phyloP scores from a whole-genome alignment of 2,888 invertebrate species.

The Drosophila paramelanica region DNA sequence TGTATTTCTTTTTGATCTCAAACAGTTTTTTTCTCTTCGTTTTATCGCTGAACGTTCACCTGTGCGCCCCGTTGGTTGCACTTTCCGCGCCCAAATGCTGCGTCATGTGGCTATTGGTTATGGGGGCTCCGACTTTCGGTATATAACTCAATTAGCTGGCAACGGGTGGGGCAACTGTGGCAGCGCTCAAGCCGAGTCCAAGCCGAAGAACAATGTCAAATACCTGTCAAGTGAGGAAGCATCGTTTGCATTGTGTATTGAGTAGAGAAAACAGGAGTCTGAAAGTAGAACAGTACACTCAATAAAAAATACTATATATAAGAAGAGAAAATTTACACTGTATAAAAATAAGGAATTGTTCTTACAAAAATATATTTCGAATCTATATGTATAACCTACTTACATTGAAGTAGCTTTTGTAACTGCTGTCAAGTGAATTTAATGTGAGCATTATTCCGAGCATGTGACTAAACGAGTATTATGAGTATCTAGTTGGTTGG shows the following conservation, averaged over 20 bases:
- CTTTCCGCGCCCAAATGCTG: constrained; percentile 42
- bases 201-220: constrained; percentile 21
- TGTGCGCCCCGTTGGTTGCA: constrained; percentile 47
- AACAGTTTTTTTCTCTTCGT: constrained; percentile 28
- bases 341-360: too few relatives aligned
- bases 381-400: too few relatives aligned
- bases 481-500: not conserved
- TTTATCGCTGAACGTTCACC: constrained; percentile 39
- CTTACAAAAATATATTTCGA: too few relatives aligned
- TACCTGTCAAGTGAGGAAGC: constrained; percentile 18
- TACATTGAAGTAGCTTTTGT: not conserved
- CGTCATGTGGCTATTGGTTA: constrained; percentile 62
- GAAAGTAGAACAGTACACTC: too few relatives aligned
- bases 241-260: constrained; percentile 1
- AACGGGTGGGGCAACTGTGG: constrained; percentile 23
- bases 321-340: too few relatives aligned
- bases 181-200: constrained; percentile 11
- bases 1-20: constrained; percentile 51
- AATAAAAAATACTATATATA: too few relatives aligned
- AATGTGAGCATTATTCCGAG: not conserved
- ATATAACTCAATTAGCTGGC: constrained; percentile 75
- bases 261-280: too few relatives aligned
- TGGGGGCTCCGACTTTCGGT: constrained; percentile 31
- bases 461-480: not conserved
- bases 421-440: too few relatives aligned